These are phyloP conservation scores for Cabera pusaria DNA, from an alignment of 2,888 invertebrate species.

Conservation along the genomic window DNA sequence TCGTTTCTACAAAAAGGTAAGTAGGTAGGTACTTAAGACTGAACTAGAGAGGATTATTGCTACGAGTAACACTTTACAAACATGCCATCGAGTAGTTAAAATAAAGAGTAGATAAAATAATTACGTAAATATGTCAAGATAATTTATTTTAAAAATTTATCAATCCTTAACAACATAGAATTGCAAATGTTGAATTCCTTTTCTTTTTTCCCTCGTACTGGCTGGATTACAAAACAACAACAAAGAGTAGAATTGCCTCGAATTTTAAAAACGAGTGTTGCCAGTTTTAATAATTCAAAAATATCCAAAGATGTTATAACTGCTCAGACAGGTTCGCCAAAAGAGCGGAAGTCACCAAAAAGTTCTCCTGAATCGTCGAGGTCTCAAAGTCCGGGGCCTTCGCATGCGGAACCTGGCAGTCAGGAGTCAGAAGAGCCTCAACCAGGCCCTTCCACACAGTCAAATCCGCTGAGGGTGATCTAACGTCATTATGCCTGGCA, in stretches of 20 bases:
- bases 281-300: slow-evolving; percentile 33
- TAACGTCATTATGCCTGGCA: slow-evolving; percentile 80
- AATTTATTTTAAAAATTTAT: slow-evolving; percentile 33
- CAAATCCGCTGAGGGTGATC: slow-evolving; percentile 76
- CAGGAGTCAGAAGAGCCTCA: slow-evolving; percentile 54
- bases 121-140: slow-evolving; percentile 21
- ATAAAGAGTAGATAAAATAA: slow-evolving; percentile 42
- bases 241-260: no score
- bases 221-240: no score
- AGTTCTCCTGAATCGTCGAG: slow-evolving; percentile 47
- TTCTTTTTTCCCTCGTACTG: slow-evolving; percentile 30
- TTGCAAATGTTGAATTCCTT: slow-evolving; percentile 78
- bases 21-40: no score
- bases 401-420: slow-evolving; percentile 43
- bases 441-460: slow-evolving; percentile 60
- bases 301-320: slow-evolving; percentile 31
- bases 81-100: slow-evolving; percentile 6
- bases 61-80: slow-evolving; percentile 7
- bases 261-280: slow-evolving; percentile 28
- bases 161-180: slow-evolving; percentile 28
- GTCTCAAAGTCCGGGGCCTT: slow-evolving; percentile 49
- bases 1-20: slow-evolving; percentile 26
- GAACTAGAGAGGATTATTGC: no score
- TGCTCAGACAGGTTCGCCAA: slow-evolving; percentile 54
- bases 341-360: slow-evolving; percentile 61